These are phyloP conservation scores for Sphyrna mokarran DNA, from an alignment of 2,113 vertebrate species.

Conservation along the genomic window DNA sequence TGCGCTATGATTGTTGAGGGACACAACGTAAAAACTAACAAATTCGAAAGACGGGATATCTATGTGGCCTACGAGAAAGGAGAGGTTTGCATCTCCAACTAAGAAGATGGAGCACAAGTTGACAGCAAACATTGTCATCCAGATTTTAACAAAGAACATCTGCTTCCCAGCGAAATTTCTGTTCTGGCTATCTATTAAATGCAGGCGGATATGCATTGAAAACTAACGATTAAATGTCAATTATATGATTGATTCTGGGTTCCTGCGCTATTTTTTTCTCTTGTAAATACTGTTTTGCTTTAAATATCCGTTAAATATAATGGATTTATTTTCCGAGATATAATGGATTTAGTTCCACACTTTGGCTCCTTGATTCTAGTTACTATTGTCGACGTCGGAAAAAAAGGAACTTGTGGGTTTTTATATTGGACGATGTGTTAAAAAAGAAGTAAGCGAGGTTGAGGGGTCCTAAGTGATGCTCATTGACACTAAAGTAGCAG, in stretches of 20 bases:
- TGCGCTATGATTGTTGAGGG: neutral
- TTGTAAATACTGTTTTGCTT: neutral
- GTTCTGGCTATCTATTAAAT: too few species aligned
- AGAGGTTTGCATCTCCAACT: neutral
- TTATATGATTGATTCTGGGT: neutral
- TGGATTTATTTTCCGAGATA: neutral
- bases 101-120: neutral
- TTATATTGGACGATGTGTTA: neutral
- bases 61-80: neutral
- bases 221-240: neutral
- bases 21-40: neutral
- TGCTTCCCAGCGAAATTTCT: neutral
- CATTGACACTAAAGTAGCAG: neutral
- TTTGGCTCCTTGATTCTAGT: neutral
- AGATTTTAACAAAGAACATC: neutral
- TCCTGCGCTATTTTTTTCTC: neutral
- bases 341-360: neutral
- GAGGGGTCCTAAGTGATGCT: neutral
- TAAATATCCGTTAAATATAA: neutral
- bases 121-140: neutral
- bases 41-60: neutral
- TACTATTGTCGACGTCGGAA: neutral
- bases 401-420: neutral
- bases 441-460: neutral
- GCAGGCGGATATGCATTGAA: neutral